These are phyloP conservation scores for Paracyclopina nana DNA, from an alignment of 1,140 invertebrate species.

Conservation along the genomic window DNA sequence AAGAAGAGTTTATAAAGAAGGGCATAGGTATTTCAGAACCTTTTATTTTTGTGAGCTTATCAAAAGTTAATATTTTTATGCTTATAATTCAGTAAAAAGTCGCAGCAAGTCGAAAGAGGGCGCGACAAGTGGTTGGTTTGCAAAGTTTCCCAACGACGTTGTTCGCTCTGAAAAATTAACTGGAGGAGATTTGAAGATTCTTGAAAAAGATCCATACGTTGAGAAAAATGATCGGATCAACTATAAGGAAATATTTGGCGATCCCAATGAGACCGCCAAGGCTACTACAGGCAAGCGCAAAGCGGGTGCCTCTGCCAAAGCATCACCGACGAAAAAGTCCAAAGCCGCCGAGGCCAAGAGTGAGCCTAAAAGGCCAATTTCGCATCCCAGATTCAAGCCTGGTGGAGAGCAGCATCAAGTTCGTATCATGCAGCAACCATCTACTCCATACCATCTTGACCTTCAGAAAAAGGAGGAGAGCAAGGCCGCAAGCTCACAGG, in stretches of 20 bases:
- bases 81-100: slow-evolving; percentile 8
- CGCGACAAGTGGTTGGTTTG: slow-evolving; percentile 9
- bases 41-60: not conserved
- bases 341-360: not conserved
- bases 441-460: slow-evolving; percentile 12
- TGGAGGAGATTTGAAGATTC: slow-evolving; percentile 6
- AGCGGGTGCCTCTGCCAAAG: not conserved
- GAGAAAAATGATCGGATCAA: slow-evolving; percentile 12
- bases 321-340: not conserved
- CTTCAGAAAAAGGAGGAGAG: not conserved
- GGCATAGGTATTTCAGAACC: not conserved
- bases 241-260: slow-evolving; percentile 5
- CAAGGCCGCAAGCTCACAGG: not conserved
- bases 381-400: slow-evolving; percentile 10
- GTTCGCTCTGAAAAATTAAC: slow-evolving; percentile 6
- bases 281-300: not conserved
- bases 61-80: not conserved
- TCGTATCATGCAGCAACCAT: slow-evolving; percentile 8
- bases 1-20: slow-evolving; percentile 13
- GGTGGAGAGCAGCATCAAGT: slow-evolving; percentile 13
- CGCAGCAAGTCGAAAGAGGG: slow-evolving; percentile 12
- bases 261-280: not conserved
- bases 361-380: not conserved
- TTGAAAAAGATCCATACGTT: slow-evolving; percentile 7
- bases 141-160: slow-evolving; percentile 16